Percentiles rank a stretch among this genome's conserved stretches.
Conservation (phyloP, 1,140 invertebrate genomes). For the Physella acuta region DNA sequence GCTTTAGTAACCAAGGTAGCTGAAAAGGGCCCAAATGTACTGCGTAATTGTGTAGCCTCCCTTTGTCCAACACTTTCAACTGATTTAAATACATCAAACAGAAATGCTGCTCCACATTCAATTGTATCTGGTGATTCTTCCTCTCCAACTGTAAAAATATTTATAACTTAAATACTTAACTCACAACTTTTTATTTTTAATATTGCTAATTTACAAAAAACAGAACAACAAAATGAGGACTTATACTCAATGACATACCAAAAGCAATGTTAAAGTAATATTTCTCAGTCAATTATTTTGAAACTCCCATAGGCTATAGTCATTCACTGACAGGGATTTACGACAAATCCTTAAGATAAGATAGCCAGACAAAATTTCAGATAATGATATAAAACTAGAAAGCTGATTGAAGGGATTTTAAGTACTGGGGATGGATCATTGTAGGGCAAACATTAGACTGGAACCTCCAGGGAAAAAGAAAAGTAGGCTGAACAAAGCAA, state of each 20-base stretch:
- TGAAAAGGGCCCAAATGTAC: slow-evolving; percentile 57
- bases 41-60: slow-evolving; percentile 46
- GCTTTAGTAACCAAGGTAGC: slow-evolving; percentile 49
- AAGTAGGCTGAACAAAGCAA: too few relatives aligned
- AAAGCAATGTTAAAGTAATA: not conserved
- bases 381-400: too few relatives aligned
- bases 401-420: too few relatives aligned
- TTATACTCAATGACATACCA: not conserved
- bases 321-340: not conserved
- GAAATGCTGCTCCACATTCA: slow-evolving; percentile 68
- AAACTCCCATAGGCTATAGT: not conserved
- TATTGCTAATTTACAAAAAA: not conserved
- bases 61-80: slow-evolving; percentile 64
- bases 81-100: slow-evolving; percentile 67
- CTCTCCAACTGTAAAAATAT: slow-evolving; percentile 52
- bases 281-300: not conserved
- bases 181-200: not conserved
- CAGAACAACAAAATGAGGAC: not conserved
- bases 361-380: too few relatives aligned
- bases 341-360: too few relatives aligned
- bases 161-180: slow-evolving; percentile 2
- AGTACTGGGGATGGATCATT: too few relatives aligned
- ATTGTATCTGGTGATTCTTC: slow-evolving; percentile 64
- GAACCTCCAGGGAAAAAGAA: too few relatives aligned
- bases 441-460: too few relatives aligned